Percentiles rank a stretch among this genome's conserved stretches.
Conservation (phyloP, 1,140 invertebrate species). For the Achatina immaculata region DNA sequence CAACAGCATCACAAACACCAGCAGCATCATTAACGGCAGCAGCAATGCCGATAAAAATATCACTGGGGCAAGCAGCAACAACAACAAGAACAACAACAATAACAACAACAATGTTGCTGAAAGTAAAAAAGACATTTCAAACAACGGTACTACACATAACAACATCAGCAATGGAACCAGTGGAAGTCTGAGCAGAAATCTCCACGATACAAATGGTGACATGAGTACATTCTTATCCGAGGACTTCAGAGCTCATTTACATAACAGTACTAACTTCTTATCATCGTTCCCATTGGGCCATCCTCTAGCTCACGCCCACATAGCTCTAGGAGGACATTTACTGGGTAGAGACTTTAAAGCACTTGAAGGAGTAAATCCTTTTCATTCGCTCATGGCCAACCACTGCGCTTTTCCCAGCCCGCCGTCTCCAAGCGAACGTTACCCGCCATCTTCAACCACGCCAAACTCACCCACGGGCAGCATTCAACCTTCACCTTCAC, state of each 20-base stretch:
- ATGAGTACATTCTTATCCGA: constrained; percentile 20
- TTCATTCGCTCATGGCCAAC: constrained; percentile 43
- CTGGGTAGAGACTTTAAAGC: constrained; percentile 30
- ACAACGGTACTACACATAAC: neutral
- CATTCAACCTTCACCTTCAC: constrained; percentile 40
- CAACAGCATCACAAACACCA: neutral
- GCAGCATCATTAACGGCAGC: neutral
- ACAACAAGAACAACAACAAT: too few species aligned
- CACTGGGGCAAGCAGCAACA: neutral
- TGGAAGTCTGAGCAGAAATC: neutral
- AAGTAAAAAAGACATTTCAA: neutral
- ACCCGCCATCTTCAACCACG: constrained; percentile 42
- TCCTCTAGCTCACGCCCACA: constrained; percentile 30
- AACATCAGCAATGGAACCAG: neutral
- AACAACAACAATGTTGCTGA: neutral
- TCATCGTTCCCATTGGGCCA: constrained; percentile 34
- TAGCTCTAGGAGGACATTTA: constrained; percentile 33
- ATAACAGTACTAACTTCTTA: constrained; percentile 32
- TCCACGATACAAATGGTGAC: neutral
- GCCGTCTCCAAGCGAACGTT: constrained; percentile 34
- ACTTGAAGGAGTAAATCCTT: constrained; percentile 40
- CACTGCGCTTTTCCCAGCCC: constrained; percentile 45
- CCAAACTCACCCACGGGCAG: constrained; percentile 52
- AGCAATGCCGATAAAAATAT: neutral
- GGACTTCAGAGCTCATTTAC: constrained; percentile 26